Base-by-base conservation (phyloP, 2,113 vertebrate species). In the Rhinichthys klamathensis region DNA sequence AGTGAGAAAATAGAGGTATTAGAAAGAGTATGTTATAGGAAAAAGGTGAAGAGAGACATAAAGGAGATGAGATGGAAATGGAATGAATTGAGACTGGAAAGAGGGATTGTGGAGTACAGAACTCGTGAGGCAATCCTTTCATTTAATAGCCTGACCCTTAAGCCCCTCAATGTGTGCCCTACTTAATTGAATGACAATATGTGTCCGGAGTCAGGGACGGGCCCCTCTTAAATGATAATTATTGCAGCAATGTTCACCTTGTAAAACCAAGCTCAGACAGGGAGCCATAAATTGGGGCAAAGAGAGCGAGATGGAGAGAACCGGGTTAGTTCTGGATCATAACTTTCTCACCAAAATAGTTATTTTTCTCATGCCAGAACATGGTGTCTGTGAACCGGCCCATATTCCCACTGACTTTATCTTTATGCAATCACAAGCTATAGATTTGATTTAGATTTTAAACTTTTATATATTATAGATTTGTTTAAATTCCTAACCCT, bases 161-260 rank as follows among this genome's bases (percentile, higher is more conserved):
- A 41, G 54, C 63, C 73, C 9, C 38, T 38, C 7, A 38, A 61
- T 79, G 72, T 82, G 73, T 60, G 76, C 49, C 49, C 51, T 10
- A 61, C 21, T 54, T 88, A 76, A 84, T 84, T 89, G 73, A 87
- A 82, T 86, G 61, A 77, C 49, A 18, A n/a, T 69, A 25, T 58
- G 63, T 23, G 70, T 82, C 60, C 27, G 18, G 61, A 72, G 85
- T 84, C 41, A 78, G 70, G 70, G 63, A 46, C 38, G 46, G 81
- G 27, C 60, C 38, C 30, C 85, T n/a, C 32, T 49, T 51, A 80
- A 86, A 78, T 13, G 15, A 80, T 87, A 86, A 87, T 87, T 63
- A 49, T 69, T 65, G 30, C 61, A 65, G 65, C 25, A 38, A 72
- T 70, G 44, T 58, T 70, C 77, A 58, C 70, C 70, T 87, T 78